Evolutionary conservation across 2,888 invertebrate species (phyloP), one percentile per base, ranked within the genome.

Genomic region (Zygaena filipendulae): DNA sequence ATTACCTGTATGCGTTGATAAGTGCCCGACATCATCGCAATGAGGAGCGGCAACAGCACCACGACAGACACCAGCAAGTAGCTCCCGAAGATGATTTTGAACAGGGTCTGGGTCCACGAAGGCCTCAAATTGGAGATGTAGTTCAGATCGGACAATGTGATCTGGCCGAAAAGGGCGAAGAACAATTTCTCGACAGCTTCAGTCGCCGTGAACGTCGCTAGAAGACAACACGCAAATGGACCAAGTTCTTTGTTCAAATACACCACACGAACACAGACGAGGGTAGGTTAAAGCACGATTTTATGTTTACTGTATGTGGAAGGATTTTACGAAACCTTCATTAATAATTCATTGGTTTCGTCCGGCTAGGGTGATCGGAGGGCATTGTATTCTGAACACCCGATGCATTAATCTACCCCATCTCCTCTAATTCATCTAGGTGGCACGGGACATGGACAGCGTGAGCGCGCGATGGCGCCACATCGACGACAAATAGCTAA

Each of bases 21-120:
- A 57, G 98, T 98, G 86, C 98, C 97, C 81, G 97, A 97, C 97
- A 98, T 97, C 97, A 98, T 97, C 83, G 98, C 98, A 87, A 98
- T 98, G 71, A 98, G 91, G 69, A 98, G 89, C 82, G 98, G 97
- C 82, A 97, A 95, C 60, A 98, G 88, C 67, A 98, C 97, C 81
- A 98, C 93, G 67, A 97, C 91, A 50, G 96, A 95, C 71, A 98
- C 95, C 87, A 97, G 88, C 88, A 97, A 90, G 87, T 97, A 98
- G 72, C 94, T 87, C 55, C 96, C 97, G 81, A 97, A 97, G 56
- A 96, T 90, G 67, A 92, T 81, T 83, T 92, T 92, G 85, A 92
- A 92, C 57, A 92, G 86, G 77, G 86, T 87, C 75, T 89, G 87
- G 42, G 92, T 92, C 92, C 92, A 92, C 54, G 81, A 80, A 36